Conservation (phyloP, 2,113 vertebrate species). For the Nestor notabilis region DNA sequence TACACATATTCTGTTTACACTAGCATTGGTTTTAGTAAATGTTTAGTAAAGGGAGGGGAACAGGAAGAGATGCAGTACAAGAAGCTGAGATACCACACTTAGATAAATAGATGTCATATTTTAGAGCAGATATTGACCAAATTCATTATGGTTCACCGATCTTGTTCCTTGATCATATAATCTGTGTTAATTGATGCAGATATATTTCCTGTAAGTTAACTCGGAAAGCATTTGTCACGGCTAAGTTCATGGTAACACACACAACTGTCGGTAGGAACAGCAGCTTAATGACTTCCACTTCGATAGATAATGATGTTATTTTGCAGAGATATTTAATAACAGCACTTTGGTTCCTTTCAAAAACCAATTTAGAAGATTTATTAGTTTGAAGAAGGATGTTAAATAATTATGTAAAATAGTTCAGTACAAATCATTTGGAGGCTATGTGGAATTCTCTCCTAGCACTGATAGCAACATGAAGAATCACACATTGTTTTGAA, state of each 20-base stretch:
- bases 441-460: slow-evolving; percentile 28
- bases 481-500: slow-evolving; percentile 62
- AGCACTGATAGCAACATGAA: not conserved
- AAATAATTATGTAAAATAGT: slow-evolving; percentile 52
- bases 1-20: not conserved
- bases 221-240: not conserved
- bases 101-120: not conserved
- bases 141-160: not conserved
- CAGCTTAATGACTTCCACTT: slow-evolving; percentile 35
- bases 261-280: not conserved
- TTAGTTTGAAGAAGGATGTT: slow-evolving; percentile 49
- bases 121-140: not conserved
- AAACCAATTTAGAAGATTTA: slow-evolving; percentile 50
- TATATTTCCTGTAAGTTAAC: slow-evolving; percentile 2
- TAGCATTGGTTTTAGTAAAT: not conserved
- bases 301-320: slow-evolving; percentile 29
- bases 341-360: slow-evolving; percentile 8
- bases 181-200: not conserved
- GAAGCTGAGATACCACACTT: not conserved
- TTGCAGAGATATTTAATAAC: slow-evolving; percentile 30
- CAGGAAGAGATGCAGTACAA: not conserved
- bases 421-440: slow-evolving; percentile 34
- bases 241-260: not conserved
- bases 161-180: not conserved
- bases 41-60: not conserved